Evolutionary conservation across 2,888 invertebrate genomes (phyloP).

Genomic region (Melanophora roralis): DNA sequence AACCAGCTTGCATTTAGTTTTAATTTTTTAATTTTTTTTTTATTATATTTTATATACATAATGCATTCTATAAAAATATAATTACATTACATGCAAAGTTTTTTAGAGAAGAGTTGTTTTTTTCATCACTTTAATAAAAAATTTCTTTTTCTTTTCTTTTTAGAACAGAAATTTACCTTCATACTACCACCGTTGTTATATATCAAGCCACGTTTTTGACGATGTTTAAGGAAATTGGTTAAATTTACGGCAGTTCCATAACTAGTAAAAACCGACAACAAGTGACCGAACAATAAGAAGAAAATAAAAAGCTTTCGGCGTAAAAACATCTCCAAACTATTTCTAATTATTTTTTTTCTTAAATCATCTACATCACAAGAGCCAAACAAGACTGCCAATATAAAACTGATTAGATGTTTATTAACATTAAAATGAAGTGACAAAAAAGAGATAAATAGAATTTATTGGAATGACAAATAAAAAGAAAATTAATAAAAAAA

Average conservation of each 20-base stretch:
- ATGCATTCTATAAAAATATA: too few species aligned
- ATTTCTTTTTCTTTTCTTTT: background rate
- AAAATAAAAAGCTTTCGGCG: background rate
- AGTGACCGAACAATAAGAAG: slow-evolving; percentile 1
- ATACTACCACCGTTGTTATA: slow-evolving; percentile 61
- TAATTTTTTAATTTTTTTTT: too few species aligned
- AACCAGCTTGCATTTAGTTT: too few species aligned
- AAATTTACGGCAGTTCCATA: slow-evolving; percentile 30
- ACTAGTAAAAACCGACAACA: slow-evolving; percentile 22
- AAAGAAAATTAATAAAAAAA: background rate
- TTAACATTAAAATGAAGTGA: background rate
- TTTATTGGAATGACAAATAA: background rate
- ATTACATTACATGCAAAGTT: too few species aligned
- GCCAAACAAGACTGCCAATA: background rate
- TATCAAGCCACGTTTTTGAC: slow-evolving; percentile 61
- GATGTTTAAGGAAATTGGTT: slow-evolving; percentile 44
- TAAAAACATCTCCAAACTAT: slow-evolving; percentile 11
- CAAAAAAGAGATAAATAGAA: background rate
- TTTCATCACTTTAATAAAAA: too few species aligned
- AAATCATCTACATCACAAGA: background rate
- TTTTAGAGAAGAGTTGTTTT: too few species aligned
- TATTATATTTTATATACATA: too few species aligned
- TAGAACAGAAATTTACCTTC: slow-evolving; percentile 49
- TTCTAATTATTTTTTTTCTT: background rate
- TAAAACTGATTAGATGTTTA: slow-evolving; percentile 26